These are phyloP conservation scores for Sciurus niger DNA, from an alignment of 2,113 vertebrate genomes.

Conservation along the genomic window DNA sequence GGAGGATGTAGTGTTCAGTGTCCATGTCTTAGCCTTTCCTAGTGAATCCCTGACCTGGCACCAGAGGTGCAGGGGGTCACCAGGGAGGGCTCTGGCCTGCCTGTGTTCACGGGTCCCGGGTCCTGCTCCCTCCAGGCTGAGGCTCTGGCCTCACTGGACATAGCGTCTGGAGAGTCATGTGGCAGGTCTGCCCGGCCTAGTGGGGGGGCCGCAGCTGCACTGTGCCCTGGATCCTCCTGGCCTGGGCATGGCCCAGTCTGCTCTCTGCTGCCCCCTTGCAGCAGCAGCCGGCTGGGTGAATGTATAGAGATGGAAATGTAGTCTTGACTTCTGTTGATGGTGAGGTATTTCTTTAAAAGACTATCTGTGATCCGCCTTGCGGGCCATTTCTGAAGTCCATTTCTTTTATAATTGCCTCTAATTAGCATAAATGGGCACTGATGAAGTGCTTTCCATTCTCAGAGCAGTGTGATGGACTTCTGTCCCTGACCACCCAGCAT, in stretches of 20 bases:
- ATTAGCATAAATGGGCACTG: background rate
- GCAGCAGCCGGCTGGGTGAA: background rate
- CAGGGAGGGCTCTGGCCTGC: no score
- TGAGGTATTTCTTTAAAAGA: background rate
- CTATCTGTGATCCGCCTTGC: background rate
- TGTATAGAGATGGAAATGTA: no score
- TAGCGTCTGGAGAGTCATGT: no score
- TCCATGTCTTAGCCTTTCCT: conserved; percentile 26
- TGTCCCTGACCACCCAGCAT: background rate
- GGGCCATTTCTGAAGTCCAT: background rate
- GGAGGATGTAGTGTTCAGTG: background rate
- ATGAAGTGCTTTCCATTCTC: background rate
- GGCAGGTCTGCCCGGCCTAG: no score
- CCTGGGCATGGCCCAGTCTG: no score
- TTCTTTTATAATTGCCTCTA: background rate
- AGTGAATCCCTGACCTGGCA: background rate
- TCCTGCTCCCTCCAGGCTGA: no score
- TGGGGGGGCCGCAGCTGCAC: no score
- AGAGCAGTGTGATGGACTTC: background rate
- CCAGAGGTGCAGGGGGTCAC: no score
- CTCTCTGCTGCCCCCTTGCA: background rate
- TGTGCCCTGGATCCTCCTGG: no score
- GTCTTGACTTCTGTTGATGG: conserved; percentile 1
- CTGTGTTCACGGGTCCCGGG: no score
- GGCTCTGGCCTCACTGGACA: no score